Conservation (phyloP, 35 echinoderm and acorn worm species). For the Lytechinus pictus region DNA sequence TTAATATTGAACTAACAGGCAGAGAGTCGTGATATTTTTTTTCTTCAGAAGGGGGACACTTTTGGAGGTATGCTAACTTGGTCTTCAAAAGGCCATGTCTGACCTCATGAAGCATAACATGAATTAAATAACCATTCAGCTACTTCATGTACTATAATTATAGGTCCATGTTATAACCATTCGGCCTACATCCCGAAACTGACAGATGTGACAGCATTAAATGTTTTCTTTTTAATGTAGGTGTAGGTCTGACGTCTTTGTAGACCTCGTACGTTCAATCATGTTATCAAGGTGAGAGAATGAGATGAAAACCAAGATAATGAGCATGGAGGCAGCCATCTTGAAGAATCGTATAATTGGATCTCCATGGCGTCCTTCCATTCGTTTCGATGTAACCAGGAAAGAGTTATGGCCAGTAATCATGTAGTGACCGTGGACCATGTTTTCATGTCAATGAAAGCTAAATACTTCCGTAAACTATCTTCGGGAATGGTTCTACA, state of each 20-base stretch:
- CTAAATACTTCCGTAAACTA: background rate
- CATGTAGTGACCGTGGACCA: background rate
- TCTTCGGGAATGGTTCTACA: background rate
- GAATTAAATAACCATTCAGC: too few relatives aligned
- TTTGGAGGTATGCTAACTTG: too few relatives aligned
- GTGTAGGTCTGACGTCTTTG: background rate
- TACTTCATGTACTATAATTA: too few relatives aligned
- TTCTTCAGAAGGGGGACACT: too few relatives aligned
- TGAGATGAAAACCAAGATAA: background rate
- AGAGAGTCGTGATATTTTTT: too few relatives aligned
- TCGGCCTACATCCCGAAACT: too few relatives aligned
- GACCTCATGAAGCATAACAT: too few relatives aligned
- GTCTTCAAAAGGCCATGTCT: too few relatives aligned
- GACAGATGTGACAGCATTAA: background rate
- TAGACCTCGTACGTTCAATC: background rate
- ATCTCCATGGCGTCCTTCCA: background rate
- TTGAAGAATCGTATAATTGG: background rate
- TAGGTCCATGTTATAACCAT: too few relatives aligned
- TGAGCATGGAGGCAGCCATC: background rate
- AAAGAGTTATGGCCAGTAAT: background rate
- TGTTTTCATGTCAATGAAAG: background rate
- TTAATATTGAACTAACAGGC: too few relatives aligned
- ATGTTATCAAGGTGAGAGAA: background rate
- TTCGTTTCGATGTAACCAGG: background rate
- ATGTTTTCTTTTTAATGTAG: background rate